Evolutionary conservation across 2,113 vertebrate genomes (phyloP), one percentile per base, ranked within the genome.

Genomic region (Cyanoramphus novaezelandiae): DNA sequence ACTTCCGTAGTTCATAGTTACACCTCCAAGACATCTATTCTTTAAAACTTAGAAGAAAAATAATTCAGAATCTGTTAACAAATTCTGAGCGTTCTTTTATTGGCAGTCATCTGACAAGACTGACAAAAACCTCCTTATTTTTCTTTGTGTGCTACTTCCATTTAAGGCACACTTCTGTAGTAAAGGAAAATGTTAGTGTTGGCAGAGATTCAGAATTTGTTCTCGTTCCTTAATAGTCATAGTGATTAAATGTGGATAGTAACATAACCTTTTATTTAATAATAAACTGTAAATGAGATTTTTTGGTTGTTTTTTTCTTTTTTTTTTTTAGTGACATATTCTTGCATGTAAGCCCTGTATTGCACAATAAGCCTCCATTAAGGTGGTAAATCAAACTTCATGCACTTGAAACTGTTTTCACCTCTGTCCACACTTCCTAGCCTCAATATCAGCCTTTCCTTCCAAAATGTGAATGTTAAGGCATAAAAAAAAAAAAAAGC

Each of bases 111-210:
- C 74, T 95, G 90, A 53, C 41, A 49, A 80, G 67, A 74, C 85
- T 93, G 88, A 90, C 79, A 88, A 86, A 94, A 37, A 1, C 0
- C 5, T 29, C 19, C 15, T 92, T 85, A 62, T 69, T 97, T 95
- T 95, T 65, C 69, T 78, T 71, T 41, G 57, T 77, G 20, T 79
- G 59, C 62, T 90, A 20, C 20, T 92, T 95, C 94, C 86, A 88
- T 94, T 88, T 94, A 93, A 96, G 79, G 82, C 88, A 86, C 39
- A 6, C 28, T 94, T 92, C 37, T 92, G n/a, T 69, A 90, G 85
- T 92, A 95, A 83, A 86, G 79, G 76, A 88, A 93, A 92, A 86
- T 86, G 70, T 90, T 94, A 46, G 17, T 67, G n/a, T 83, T 96
- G 95, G 85, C 86, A 94, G 76, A 78, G 31, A 37, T 46, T 81